Percentiles rank a stretch among this genome's conserved stretches.
These are phyloP conservation scores for Alligator mississippiensis DNA, from an alignment of 2,113 vertebrate genomes.

Conservation along the genomic window DNA sequence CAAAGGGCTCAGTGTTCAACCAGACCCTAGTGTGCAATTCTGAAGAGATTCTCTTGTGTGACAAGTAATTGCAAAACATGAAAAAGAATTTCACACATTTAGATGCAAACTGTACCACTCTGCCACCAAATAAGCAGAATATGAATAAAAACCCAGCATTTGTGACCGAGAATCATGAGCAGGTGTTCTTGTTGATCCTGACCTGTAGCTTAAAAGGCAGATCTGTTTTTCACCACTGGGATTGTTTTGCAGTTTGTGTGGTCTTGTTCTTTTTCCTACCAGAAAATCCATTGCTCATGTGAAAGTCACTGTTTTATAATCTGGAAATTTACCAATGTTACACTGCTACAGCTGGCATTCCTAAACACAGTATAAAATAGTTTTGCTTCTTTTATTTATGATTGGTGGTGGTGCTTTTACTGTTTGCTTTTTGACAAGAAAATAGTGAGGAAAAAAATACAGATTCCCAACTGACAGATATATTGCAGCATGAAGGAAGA, in stretches of 20 bases:
- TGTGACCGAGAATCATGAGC: background rate
- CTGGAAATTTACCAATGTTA: background rate
- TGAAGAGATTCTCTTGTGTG: background rate
- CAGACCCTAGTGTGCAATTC: background rate
- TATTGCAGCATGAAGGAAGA: background rate
- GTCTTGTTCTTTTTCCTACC: background rate
- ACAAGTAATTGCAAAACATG: background rate
- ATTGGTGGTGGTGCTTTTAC: accelerated
- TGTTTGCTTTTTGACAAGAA: background rate
- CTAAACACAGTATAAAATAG: background rate
- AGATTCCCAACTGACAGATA: background rate
- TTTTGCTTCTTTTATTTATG: background rate
- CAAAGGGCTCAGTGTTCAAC: background rate
- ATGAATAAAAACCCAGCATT: background rate
- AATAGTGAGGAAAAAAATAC: background rate
- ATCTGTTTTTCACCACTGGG: background rate
- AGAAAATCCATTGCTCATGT: background rate
- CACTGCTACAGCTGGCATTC: background rate
- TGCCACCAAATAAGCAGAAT: background rate
- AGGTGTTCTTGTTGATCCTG: background rate
- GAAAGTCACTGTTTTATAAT: background rate
- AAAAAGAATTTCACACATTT: slow-evolving; percentile 20
- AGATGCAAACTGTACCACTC: background rate
- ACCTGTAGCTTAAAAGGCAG: background rate
- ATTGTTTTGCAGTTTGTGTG: background rate